These are phyloP conservation scores for Chalcosyrphus nemorum DNA, from an alignment of 2,888 invertebrate genomes.

Conservation along the genomic window DNA sequence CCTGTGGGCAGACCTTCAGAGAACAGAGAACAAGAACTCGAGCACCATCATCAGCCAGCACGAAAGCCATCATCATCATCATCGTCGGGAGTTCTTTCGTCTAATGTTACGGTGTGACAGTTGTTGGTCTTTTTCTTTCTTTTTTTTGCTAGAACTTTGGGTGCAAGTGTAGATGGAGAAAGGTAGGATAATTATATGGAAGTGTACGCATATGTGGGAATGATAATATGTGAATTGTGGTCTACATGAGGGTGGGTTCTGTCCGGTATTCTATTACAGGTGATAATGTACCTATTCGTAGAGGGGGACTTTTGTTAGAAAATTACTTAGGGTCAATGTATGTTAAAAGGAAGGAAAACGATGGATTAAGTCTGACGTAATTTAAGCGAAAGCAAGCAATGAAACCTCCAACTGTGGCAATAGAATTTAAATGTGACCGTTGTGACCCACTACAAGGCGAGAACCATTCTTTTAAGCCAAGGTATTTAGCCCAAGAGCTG, in stretches of 20 bases:
- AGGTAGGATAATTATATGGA: slow-evolving; percentile 6
- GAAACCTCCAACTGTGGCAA: too few relatives aligned
- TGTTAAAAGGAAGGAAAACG: too few relatives aligned
- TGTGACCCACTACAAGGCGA: too few relatives aligned
- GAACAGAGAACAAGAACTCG: slow-evolving; percentile 43
- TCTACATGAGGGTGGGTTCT: slow-evolving; percentile 14
- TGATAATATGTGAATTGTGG: slow-evolving; percentile 20
- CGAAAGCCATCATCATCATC: slow-evolving; percentile 32
- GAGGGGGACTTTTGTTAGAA: background rate
- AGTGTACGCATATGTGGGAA: slow-evolving; percentile 28
- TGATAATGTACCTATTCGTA: slow-evolving; percentile 13
- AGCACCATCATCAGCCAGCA: slow-evolving; percentile 56
- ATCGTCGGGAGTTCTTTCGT: slow-evolving; percentile 34
- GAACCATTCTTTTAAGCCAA: too few relatives aligned
- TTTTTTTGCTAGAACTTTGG: slow-evolving; percentile 13
- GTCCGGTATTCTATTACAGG: slow-evolving; percentile 15
- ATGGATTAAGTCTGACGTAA: too few relatives aligned
- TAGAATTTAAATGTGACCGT: too few relatives aligned
- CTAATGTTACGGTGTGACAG: slow-evolving; percentile 67
- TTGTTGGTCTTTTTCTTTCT: too few relatives aligned
- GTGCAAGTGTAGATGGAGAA: slow-evolving; percentile 22
- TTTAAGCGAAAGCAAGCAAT: too few relatives aligned
- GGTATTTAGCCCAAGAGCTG: too few relatives aligned
- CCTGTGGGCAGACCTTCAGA: slow-evolving; percentile 62
- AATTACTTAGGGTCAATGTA: background rate